Evolutionary conservation across 2,113 vertebrate genomes (phyloP).

Genomic region (Amazona guildingii): DNA sequence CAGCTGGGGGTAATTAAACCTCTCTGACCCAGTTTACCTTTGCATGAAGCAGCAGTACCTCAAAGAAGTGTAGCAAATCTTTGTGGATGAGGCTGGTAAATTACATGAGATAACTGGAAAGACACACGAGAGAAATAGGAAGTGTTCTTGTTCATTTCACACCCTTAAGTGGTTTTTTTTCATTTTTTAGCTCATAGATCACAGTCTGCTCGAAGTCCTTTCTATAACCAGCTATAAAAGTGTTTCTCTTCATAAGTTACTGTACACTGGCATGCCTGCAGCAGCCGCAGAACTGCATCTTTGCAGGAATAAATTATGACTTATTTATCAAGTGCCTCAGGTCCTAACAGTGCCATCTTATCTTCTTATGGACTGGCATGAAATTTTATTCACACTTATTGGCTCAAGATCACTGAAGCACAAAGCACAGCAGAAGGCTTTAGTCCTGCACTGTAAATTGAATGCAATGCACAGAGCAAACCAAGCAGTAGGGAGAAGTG

Average conservation of each 20-base stretch:
- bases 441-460: conserved; percentile 23
- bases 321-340: conserved; percentile 54
- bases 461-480: background rate
- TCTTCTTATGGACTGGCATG: conserved; percentile 33
- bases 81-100: background rate
- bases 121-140: background rate
- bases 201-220: background rate
- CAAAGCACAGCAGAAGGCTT: conserved; percentile 39
- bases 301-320: conserved; percentile 52
- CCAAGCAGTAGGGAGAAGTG: background rate
- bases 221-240: background rate
- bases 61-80: background rate
- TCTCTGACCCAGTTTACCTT: background rate
- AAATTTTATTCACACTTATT: conserved; percentile 66
- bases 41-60: background rate
- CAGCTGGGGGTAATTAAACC: background rate
- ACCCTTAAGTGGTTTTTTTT: background rate
- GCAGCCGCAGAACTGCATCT: background rate
- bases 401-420: conserved; percentile 48
- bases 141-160: background rate
- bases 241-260: background rate
- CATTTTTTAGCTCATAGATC: background rate
- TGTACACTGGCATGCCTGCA: background rate
- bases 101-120: background rate
- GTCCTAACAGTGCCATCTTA: conserved; percentile 29